Evolutionary conservation across 2,113 vertebrate species (phyloP).

Genomic region (Saguinus imperator): DNA sequence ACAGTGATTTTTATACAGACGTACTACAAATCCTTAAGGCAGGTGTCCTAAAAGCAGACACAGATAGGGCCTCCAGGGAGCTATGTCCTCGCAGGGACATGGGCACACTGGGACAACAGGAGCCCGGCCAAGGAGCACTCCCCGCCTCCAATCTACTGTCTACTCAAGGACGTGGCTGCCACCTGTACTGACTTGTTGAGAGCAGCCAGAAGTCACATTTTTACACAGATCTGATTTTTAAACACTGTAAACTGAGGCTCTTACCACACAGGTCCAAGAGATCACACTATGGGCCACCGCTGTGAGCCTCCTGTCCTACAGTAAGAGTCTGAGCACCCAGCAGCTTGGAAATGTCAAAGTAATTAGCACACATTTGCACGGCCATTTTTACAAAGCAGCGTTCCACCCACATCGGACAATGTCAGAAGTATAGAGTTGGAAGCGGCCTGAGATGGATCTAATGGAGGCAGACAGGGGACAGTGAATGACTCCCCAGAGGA

Average conservation of each 20-base stretch:
- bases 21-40: neutral
- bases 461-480: neutral
- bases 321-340: neutral
- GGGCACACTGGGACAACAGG: neutral
- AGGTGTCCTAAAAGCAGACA: neutral
- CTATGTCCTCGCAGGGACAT: fast-evolving
- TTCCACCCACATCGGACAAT: neutral
- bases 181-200: neutral
- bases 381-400: neutral
- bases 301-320: neutral
- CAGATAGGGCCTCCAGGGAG: neutral
- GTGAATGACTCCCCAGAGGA: neutral
- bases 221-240: neutral
- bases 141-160: neutral
- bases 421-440: neutral
- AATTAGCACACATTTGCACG: fast-evolving
- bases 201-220: neutral
- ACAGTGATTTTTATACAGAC: neutral
- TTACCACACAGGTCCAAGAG: neutral
- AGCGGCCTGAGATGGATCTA: neutral
- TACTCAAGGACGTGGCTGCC: fast-evolving
- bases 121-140: neutral
- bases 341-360: neutral
- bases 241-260: neutral
- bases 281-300: fast-evolving